Conservation (phyloP, 2,113 vertebrate genomes). For the Thomomys bottae region DNA sequence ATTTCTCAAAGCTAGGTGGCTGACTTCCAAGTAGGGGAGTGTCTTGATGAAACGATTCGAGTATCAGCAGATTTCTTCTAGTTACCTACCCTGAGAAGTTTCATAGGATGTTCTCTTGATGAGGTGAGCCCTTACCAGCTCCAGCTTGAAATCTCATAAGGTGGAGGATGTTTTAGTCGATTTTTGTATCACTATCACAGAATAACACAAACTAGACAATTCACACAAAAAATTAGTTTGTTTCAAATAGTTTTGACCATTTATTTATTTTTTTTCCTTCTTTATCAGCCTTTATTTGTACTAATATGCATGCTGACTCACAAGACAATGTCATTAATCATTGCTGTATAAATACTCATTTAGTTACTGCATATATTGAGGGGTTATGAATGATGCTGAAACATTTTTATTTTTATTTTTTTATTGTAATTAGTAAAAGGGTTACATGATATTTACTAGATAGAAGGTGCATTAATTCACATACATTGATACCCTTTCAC, state of each 20-base stretch:
- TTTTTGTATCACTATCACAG: background rate
- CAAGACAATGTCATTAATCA: slow-evolving; percentile 34
- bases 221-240: background rate
- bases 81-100: background rate
- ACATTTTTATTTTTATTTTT: too few relatives aligned
- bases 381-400: slow-evolving; percentile 76
- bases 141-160: background rate
- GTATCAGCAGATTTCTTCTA: background rate
- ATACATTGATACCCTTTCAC: too few relatives aligned
- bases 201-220: background rate
- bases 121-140: background rate
- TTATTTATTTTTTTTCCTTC: too few relatives aligned
- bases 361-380: slow-evolving; percentile 65
- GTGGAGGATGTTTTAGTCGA: background rate
- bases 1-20: background rate
- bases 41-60: background rate
- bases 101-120: background rate
- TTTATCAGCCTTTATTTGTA: background rate
- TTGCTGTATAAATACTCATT: slow-evolving; percentile 64
- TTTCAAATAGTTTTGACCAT: background rate
- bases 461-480: too few relatives aligned
- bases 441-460: too few relatives aligned
- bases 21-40: background rate
- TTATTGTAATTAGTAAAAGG: too few relatives aligned
- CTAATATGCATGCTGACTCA: background rate